A percentile compares a stretch with the other conserved stretches of the same genome.
These are phyloP conservation scores for Petrosia ficiformis DNA, from an alignment of 37 sponge, comb jelly and placozoan species.

Conservation along the genomic window DNA sequence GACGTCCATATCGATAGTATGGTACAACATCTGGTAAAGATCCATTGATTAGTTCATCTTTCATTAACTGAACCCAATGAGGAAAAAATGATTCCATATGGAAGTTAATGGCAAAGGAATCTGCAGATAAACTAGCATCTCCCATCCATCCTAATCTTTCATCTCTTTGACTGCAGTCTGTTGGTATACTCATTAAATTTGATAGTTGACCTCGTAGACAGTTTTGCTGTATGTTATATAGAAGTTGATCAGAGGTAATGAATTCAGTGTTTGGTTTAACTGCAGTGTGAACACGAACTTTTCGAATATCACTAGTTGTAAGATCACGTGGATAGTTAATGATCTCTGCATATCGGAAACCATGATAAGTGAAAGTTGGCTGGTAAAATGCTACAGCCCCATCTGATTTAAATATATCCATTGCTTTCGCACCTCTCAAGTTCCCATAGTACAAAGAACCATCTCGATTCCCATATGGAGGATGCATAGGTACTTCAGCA, in stretches of 20 bases:
- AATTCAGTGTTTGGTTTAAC: constrained; percentile 29
- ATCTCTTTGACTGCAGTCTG: constrained; percentile 69
- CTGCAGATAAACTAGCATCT: constrained; percentile 66
- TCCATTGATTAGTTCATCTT: constrained; percentile 41
- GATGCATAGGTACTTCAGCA: constrained; percentile 56
- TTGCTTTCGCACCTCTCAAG: constrained; percentile 33
- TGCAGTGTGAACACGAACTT: constrained; percentile 20
- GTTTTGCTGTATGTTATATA: constrained; percentile 47
- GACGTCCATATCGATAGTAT: constrained; percentile 40
- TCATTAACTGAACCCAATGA: constrained; percentile 38
- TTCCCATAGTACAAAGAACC: constrained; percentile 60
- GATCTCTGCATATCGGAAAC: constrained; percentile 66
- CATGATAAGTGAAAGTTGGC: constrained; percentile 70
- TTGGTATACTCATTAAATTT: constrained; percentile 68
- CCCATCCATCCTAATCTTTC: constrained; percentile 84
- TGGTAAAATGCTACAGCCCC: constrained; percentile 15
- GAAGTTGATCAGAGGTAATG: constrained; percentile 23
- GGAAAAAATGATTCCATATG: constrained; percentile 42
- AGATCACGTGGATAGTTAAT: constrained; percentile 33
- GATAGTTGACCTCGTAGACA: constrained; percentile 52
- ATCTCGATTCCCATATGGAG: constrained; percentile 50
- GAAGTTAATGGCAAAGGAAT: constrained; percentile 61
- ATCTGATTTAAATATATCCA: constrained; percentile 33
- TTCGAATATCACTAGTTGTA: constrained; percentile 24
- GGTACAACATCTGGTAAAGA: constrained; percentile 73